A percentile compares a stretch with the other conserved stretches of the same genome.
Evolutionary conservation across 2,797 vertebrate genomes (phyloP).

Genomic region (Characodon lateralis): DNA sequence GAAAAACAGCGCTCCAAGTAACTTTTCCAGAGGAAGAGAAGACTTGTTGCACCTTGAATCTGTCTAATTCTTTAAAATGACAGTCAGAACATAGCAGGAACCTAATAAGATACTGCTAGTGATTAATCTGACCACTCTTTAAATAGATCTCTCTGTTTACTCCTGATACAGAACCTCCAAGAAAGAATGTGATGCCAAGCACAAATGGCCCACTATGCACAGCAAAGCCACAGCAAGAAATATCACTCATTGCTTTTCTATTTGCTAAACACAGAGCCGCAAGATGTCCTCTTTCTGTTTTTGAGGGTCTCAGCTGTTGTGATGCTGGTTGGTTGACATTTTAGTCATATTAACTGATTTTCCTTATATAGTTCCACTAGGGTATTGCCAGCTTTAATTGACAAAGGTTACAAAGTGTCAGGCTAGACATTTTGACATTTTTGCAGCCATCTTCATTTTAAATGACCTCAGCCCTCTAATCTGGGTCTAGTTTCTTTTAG

Average conservation of each 20-base stretch:
- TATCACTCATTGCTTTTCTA: conserved; percentile 47
- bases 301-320: conserved; percentile 25
- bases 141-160: conserved; percentile 1
- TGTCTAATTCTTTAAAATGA: neutral
- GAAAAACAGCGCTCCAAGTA: neutral
- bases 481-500: neutral
- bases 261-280: no score
- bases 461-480: neutral
- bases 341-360: neutral
- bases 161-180: conserved; percentile 61
- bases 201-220: conserved; percentile 75
- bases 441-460: neutral
- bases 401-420: neutral
- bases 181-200: conserved; percentile 58
- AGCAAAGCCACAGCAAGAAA: conserved; percentile 49
- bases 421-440: neutral
- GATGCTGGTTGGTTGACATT: conserved; percentile 2
- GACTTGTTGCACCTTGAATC: neutral
- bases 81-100: neutral
- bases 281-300: conserved; percentile 2
- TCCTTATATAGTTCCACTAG: neutral
- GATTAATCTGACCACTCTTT: neutral
- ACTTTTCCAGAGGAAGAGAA: neutral
- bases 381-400: neutral
- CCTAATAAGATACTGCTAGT: neutral